These are phyloP conservation scores for Beroe ovata DNA, from an alignment of 37 sponge, comb jelly and placozoan genomes.

Conservation along the genomic window DNA sequence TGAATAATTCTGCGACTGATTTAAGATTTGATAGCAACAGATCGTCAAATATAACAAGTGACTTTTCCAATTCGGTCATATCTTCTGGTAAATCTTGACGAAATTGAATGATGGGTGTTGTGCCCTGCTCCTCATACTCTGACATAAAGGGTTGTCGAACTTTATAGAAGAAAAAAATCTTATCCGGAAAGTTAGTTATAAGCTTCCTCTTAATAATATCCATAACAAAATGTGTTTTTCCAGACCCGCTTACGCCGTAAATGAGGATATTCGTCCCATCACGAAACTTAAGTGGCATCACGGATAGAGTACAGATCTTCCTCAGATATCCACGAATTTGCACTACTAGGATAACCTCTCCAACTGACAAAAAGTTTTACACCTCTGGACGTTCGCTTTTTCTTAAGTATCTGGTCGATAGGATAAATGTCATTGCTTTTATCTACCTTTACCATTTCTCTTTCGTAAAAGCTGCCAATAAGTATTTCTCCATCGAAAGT, in stretches of 20 bases:
- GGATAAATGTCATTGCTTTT: conserved; percentile 24
- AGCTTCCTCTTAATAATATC: background rate
- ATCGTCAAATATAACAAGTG: conserved; percentile 42
- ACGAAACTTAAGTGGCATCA: conserved; percentile 46
- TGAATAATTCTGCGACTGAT: conserved; percentile 1
- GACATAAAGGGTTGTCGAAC: conserved; percentile 12
- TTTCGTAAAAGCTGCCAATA: background rate
- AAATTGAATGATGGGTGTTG: too few species aligned
- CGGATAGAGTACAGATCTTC: background rate
- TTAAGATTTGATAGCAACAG: background rate
- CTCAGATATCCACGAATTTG: background rate
- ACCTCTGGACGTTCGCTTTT: background rate
- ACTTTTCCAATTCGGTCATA: background rate
- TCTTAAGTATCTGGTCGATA: background rate
- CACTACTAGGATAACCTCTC: conserved; percentile 2
- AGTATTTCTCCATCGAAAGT: background rate
- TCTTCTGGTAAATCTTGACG: too few species aligned
- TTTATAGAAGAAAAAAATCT: conserved; percentile 12
- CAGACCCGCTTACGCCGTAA: conserved; percentile 20
- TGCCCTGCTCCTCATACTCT: background rate
- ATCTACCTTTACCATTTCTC: background rate
- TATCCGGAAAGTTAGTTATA: background rate
- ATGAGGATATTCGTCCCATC: background rate
- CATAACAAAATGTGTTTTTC: conserved; percentile 49
- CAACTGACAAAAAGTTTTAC: conserved; percentile 23